Conservation (phyloP, 2,797 vertebrate species). For the Brotula barbata region DNA sequence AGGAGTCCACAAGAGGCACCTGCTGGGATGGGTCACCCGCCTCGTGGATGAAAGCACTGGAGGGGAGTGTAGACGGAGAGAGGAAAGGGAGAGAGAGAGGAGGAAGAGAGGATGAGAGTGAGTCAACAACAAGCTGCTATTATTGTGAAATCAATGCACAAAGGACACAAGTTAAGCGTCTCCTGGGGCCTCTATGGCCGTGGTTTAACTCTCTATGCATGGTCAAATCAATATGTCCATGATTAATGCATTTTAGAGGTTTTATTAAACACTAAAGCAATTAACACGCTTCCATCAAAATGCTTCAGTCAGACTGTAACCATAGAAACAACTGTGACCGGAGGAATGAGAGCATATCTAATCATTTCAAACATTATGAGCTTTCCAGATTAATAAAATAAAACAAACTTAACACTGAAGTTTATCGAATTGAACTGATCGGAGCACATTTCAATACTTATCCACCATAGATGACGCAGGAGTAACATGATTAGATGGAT, state of each 20-base stretch:
- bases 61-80: not conserved
- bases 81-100: not conserved
- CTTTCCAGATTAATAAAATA: too few species aligned
- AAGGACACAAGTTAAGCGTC: constrained; percentile 10
- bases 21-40: constrained; percentile 89
- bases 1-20: constrained; percentile 85
- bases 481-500: too few species aligned
- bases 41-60: constrained; percentile 92
- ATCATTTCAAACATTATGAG: not conserved
- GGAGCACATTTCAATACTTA: not conserved
- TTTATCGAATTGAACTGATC: too few species aligned
- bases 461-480: too few species aligned
- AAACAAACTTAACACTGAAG: too few species aligned
- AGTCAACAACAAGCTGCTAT: constrained; percentile 2
- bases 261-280: constrained; percentile 4
- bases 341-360: not conserved
- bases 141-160: constrained; percentile 31
- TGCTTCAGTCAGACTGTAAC: not conserved
- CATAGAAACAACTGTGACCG: not conserved
- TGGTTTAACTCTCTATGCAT: too few species aligned
- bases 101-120: not conserved
- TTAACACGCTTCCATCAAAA: not conserved
- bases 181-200: constrained; percentile 11
- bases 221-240: too few species aligned
- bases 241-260: constrained; percentile 21